Base-by-base conservation (phyloP, 2,797 vertebrate genomes). In the Rhynchotus rufescens region DNA sequence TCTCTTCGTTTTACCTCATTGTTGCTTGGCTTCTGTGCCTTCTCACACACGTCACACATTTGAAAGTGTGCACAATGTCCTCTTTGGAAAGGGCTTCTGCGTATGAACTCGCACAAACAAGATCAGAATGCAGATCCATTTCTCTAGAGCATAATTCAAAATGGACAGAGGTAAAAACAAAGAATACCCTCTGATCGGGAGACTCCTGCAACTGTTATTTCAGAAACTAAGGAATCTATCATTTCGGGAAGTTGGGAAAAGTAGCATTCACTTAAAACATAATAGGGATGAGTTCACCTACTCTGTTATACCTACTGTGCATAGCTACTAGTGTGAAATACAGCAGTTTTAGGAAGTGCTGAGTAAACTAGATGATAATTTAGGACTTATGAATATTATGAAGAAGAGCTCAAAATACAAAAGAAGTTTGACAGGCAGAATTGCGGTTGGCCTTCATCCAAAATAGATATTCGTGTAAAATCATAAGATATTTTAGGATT, bases 11-110 rank as follows among this genome's bases (percentile, higher is more conserved):
- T 95, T 96, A 95, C 95, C 91, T 96, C 94, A 95, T 96, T 96
- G 94, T 96, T 96, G 67, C 90, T 96, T 96, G 94, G 95, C 96
- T 96, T 95, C 95, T 96, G 93, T 95, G 91, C 94, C 92, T 95
- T 96, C 94, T 94, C 91, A 95, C 95, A 95, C 94, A 95, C 94
- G 96, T 96, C 95, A 96, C 95, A 96, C 95, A 94, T 95, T 94
- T 93, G 90, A 96, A 96, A 94, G 88, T 91, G 91, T 96, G 94
- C 95, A 95, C 94, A 90, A 91, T 95, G 95, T 92, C 95, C 95
- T 93, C 90, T 93, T 95, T 96, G 82, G 94, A 94, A 95, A 96
- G 94, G 91, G 91, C 90, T 88, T 89, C 79, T 92, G 76, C 90
- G 79, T 94, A 95, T 89, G 95, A 96, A 96, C 94, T 93, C 86